phyloP scores from a whole-genome alignment of 2,888 invertebrate genomes.

The Adineta ricciae region DNA sequence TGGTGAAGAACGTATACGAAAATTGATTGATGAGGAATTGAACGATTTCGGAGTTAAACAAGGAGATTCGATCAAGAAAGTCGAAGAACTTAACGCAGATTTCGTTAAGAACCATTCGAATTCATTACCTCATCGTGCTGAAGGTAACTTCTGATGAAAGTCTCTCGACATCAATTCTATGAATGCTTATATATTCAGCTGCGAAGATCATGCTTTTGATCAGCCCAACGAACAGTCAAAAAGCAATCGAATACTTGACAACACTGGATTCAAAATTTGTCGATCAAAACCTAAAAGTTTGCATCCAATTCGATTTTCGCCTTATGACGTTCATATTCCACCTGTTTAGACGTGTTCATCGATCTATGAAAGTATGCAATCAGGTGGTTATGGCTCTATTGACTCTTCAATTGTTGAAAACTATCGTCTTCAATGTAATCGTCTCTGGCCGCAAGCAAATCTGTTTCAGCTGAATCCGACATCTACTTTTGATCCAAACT shows the following conservation, averaged over 20 bases:
- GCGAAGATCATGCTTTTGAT: background rate
- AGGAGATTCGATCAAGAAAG: background rate
- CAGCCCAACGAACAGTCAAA: background rate
- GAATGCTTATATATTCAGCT: background rate
- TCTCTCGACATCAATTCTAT: background rate
- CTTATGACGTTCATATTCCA: background rate
- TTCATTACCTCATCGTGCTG: background rate
- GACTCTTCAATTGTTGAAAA: background rate
- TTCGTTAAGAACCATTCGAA: constrained; percentile 23
- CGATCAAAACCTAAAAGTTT: constrained; percentile 8
- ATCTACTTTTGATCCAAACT: background rate
- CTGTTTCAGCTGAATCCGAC: background rate
- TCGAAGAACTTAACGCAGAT: constrained; percentile 26
- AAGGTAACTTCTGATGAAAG: background rate
- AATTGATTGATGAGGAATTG: constrained; percentile 24
- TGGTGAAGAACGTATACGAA: constrained; percentile 13
- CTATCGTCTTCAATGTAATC: background rate
- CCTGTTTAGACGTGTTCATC: background rate
- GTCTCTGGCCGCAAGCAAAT: background rate
- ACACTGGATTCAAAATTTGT: background rate
- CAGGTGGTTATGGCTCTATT: background rate
- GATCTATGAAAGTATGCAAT: background rate
- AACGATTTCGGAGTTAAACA: background rate
- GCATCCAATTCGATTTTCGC: background rate
- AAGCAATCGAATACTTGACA: background rate